A percentile compares a stretch with the other conserved stretches of the same genome.
phyloP scores from a whole-genome alignment of 2,113 vertebrate genomes.

The Malurus cyaneus region DNA sequence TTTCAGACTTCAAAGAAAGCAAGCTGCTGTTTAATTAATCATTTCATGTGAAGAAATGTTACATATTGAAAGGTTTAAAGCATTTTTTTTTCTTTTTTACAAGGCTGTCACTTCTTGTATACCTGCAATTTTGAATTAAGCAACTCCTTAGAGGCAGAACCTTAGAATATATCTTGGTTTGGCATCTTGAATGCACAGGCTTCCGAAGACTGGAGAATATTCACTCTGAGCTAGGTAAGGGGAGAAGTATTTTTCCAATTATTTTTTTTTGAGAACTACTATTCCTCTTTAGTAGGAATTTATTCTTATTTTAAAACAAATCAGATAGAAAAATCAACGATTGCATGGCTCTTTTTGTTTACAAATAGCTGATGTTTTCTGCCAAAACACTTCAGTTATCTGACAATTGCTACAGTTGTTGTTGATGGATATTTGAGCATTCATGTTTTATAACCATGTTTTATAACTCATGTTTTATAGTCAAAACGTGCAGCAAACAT shows the following conservation, averaged over 20 bases:
- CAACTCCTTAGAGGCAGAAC: neutral
- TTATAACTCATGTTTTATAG: neutral
- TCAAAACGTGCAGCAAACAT: neutral
- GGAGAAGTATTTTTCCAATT: neutral
- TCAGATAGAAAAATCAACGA: neutral
- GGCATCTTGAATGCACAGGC: neutral
- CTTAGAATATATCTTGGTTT: neutral
- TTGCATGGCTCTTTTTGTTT: neutral
- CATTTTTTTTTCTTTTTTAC: neutral
- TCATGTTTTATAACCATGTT: neutral
- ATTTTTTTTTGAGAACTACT: neutral
- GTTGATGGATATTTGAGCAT: neutral
- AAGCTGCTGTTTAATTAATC: conserved; percentile 50
- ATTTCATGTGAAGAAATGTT: conserved; percentile 28
- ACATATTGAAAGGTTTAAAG: conserved; percentile 19
- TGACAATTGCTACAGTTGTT: neutral
- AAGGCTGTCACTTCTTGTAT: neutral
- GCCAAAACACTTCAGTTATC: neutral
- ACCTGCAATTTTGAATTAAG: neutral
- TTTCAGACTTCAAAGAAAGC: conserved; percentile 31
- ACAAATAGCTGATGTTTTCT: neutral
- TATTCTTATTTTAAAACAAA: neutral
- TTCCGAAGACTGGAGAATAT: neutral
- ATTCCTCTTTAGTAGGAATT: neutral
- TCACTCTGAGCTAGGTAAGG: neutral